These are phyloP conservation scores for rat (Rattus norvegicus) DNA, from an alignment of 2,113 vertebrate genomes.

Conservation along the genomic window DNA sequence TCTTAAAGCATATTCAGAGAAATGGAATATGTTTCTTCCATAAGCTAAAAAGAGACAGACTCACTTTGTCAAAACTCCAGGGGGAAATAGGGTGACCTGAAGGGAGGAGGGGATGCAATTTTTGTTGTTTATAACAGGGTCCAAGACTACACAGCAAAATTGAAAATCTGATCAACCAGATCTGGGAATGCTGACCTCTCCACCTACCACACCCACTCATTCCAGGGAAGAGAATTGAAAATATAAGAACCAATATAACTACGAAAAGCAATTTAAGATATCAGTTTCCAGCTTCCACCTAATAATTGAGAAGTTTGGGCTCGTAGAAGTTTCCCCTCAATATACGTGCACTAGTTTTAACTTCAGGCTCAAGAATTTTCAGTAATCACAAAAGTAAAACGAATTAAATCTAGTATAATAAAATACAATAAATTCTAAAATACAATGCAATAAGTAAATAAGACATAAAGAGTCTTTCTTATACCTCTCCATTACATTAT, in stretches of 20 bases:
- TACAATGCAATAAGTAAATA: not conserved
- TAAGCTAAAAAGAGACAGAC: not conserved
- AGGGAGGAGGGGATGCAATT: not conserved
- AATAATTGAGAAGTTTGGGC: conserved; percentile 40
- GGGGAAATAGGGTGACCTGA: not conserved
- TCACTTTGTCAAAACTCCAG: not conserved
- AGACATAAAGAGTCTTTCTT: not conserved
- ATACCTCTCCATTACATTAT: not conserved
- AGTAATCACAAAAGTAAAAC: not conserved
- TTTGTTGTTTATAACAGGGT: not conserved
- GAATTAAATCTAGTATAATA: not conserved
- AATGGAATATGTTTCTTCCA: not conserved
- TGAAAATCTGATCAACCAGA: conserved; percentile 52
- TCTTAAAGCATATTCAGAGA: not conserved
- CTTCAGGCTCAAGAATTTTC: conserved; percentile 38
- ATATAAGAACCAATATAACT: conserved; percentile 34
- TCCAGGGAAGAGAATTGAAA: conserved; percentile 45
- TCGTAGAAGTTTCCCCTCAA: not conserved
- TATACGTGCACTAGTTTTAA: conserved; percentile 15
- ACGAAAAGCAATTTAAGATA: conserved; percentile 57
- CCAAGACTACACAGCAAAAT: not conserved
- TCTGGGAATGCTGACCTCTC: conserved; percentile 35
- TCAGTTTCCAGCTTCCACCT: conserved; percentile 44
- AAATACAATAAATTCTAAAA: not conserved
- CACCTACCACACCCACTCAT: not conserved